Evolutionary conservation across 2,888 invertebrate genomes (phyloP), one percentile per base, ranked within the genome.

Genomic region (Anthoptus insignis): DNA sequence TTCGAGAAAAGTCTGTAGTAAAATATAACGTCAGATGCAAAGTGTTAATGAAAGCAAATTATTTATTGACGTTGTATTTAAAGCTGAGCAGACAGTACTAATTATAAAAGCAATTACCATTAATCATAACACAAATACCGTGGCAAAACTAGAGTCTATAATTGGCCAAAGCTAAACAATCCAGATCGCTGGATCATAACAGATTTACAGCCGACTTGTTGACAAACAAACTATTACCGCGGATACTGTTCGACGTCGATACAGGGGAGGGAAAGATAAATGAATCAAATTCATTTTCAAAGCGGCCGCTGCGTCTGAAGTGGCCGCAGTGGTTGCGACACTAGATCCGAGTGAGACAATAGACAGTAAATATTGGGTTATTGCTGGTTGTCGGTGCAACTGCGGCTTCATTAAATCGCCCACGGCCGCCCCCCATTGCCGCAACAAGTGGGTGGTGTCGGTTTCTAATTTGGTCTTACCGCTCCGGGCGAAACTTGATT

Each of bases 381-480:
- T 80, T 80, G 80, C 80, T 69, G 75, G 70, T 77, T 80, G 81
- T 81, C 81, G 78, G 76, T 76, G 75, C 72, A 70, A 72, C 71
- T 71, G 77, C 76, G 75, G 78, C 77, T 82, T 84, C 84, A 82
- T 86, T 87, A 86, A 76, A 79, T 77, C 86, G 84, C 86, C 86
- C 85, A 86, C 86, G 76, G 73, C 70, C 73, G 71, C 72, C 68
- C 74, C 69, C 71, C 70, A 68, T 73, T 70, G 70, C 67, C 45
- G 24, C 64, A 56, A 68, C 68, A 66, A 61, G 81, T 82, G 78
- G 81, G 80, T 75, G 81, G 73, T 72, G 76, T 75, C 74, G 77
- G 73, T 76, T 75, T 76, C 75, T 74, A 76, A 76, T 73, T 74
- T 68, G 69, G 68, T 64, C 58, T 64, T 57, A 57, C 57, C 57